Evolutionary conservation across 2,113 vertebrate species (phyloP), one percentile per base, ranked within the genome.

Genomic region (Protobothrops mucrosquamatus): DNA sequence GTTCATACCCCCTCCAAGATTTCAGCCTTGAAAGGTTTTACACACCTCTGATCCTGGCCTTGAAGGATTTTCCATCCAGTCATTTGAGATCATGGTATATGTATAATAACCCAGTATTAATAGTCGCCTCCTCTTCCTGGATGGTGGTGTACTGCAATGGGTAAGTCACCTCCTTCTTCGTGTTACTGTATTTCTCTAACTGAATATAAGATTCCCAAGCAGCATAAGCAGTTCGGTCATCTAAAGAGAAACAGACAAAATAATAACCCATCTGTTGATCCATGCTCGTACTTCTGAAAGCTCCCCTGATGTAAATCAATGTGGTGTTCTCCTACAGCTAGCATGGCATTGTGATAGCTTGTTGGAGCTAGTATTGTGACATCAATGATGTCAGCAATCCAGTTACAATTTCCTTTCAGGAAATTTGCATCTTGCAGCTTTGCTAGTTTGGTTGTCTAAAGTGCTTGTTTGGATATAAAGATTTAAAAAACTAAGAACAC

Each of bases 331-430:
- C 74, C 26, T 52, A 90, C 52, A 85, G 85, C n/a, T 87, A 86
- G 23, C n/a, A 64, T 64, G 23, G n/a, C 56, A 86, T 22, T 90
- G 81, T 22, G 90, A 57, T 54, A 26, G 26, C 90, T 90, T 64
- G 92, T 74, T 64, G 69, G 85, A 39, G 29, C 89, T 1, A 2
- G 69, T 23, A 88, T 90, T 61, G 92, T 91, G 93, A 88, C 90
- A 74, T 86, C 85, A 85, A 20, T 86, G 61, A 52, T 85, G 52
- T 43, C 55, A 64, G 81, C 64, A 69, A 74, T 29, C 39, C 55
- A 43, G 11, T 64, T 92, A 88, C 56, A 87, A 64, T 89, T 89
- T 56, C 74, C 34, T 52, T 90, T 39, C 57, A 86, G n/a, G 46
- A 34, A 51, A 87, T 43, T 90, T 90, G 74, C 89, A 90, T 93